Evolutionary conservation across 2,888 invertebrate genomes (phyloP).

Genomic region (Pardosa pseudoannulata): DNA sequence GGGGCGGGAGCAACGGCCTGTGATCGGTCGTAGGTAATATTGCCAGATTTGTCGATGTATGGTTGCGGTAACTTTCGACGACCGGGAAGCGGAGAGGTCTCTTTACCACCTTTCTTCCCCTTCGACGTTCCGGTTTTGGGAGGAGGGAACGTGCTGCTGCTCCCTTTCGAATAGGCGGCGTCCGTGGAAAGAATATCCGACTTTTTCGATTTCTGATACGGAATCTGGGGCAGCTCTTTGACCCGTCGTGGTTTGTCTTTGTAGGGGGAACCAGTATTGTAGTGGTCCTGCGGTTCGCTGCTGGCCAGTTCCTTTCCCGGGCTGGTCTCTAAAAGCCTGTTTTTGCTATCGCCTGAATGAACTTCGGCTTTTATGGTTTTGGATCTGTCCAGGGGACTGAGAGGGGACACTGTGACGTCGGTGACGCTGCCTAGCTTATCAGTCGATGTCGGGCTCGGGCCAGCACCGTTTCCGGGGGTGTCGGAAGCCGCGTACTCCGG

Average conservation of each 20-base stretch:
- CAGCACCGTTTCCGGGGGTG: constrained; percentile 37
- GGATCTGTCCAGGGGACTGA: constrained; percentile 35
- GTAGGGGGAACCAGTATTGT: background rate
- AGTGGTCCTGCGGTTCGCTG: background rate
- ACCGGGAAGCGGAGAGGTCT: constrained; percentile 34
- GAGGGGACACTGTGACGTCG: constrained; percentile 32
- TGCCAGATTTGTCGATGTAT: constrained; percentile 51
- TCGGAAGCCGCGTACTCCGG: constrained; percentile 63
- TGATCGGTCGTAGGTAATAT: constrained; percentile 50
- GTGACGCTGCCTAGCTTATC: constrained; percentile 21
- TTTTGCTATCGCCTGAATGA: constrained; percentile 31
- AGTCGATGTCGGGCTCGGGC: constrained; percentile 13
- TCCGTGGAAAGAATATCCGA: constrained; percentile 41
- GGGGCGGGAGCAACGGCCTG: constrained; percentile 56
- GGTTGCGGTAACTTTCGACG: constrained; percentile 65
- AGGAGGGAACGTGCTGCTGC: constrained; percentile 45
- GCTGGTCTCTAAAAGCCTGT: background rate
- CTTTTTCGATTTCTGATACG: constrained; percentile 56
- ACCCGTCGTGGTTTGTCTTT: constrained; percentile 31
- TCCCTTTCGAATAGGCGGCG: constrained; percentile 29
- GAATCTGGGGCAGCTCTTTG: constrained; percentile 54
- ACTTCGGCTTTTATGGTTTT: constrained; percentile 53
- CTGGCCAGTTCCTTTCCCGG: background rate
- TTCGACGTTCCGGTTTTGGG: background rate
- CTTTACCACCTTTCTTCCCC: constrained; percentile 28